Evolutionary conservation across 2,888 invertebrate genomes (phyloP).

Genomic region (Leistus spinibarbis): DNA sequence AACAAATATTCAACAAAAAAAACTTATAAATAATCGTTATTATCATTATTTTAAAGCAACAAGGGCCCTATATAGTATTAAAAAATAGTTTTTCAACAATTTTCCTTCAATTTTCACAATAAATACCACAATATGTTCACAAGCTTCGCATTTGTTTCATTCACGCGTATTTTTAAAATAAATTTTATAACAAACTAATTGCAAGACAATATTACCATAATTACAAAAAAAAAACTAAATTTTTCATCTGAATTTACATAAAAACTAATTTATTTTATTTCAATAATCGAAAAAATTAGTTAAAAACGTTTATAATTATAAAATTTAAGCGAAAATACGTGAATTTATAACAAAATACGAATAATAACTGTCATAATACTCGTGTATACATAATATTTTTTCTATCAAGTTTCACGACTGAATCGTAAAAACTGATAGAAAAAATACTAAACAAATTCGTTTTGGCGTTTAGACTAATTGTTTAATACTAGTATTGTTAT

Average conservation of each 20-base stretch:
- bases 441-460: not conserved
- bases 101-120: not conserved
- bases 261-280: not conserved
- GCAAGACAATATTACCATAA: too few species aligned
- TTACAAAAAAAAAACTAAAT: too few species aligned
- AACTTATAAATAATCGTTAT: not conserved
- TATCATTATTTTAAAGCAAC: not conserved
- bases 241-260: too few species aligned
- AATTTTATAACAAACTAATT: too few species aligned
- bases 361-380: not conserved
- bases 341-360: not conserved
- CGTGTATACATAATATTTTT: not conserved
- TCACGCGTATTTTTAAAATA: not conserved
- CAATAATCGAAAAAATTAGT: not conserved
- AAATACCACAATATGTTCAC: not conserved
- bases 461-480: not conserved
- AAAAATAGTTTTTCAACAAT: not conserved
- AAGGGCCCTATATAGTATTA: not conserved
- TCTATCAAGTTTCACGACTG: not conserved
- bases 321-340: not conserved
- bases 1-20: too few species aligned
- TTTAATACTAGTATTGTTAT: not conserved
- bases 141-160: not conserved
- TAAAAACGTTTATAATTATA: not conserved
- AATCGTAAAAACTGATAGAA: not conserved